These are phyloP conservation scores for Vulpes ferrilata DNA, from an alignment of 2,113 vertebrate species.

Conservation along the genomic window DNA sequence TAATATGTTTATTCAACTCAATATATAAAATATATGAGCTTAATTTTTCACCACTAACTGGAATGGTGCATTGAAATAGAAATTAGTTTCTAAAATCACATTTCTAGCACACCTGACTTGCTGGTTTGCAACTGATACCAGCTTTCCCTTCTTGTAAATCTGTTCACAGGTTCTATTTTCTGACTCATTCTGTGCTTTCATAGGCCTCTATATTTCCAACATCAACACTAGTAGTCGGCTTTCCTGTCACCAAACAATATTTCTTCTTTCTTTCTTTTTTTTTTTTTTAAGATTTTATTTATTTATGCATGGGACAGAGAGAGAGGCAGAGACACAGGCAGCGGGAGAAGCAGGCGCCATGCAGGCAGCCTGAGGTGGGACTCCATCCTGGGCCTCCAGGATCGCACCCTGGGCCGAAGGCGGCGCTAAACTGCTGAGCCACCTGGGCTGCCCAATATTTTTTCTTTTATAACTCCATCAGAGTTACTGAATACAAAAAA, in stretches of 20 bases:
- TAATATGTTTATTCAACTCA: constrained; percentile 8
- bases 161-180: neutral
- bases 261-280: constrained; percentile 43
- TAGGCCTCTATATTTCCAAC: neutral
- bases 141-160: neutral
- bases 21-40: neutral
- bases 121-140: neutral
- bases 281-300: neutral
- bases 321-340: too few relatives aligned
- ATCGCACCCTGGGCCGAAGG: too few relatives aligned
- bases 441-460: neutral
- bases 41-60: neutral
- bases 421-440: too few relatives aligned
- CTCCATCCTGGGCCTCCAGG: too few relatives aligned
- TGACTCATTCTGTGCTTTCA: neutral
- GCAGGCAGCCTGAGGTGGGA: too few relatives aligned
- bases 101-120: neutral
- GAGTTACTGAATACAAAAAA: constrained; percentile 6
- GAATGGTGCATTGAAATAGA: neutral
- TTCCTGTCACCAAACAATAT: constrained; percentile 1
- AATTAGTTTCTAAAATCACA: constrained; percentile 11
- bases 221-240: neutral
- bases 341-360: too few relatives aligned
- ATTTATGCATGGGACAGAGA: too few relatives aligned
- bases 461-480: neutral